phyloP scores from a whole-genome alignment of 2,113 vertebrate species.

The rat (Rattus norvegicus) region DNA sequence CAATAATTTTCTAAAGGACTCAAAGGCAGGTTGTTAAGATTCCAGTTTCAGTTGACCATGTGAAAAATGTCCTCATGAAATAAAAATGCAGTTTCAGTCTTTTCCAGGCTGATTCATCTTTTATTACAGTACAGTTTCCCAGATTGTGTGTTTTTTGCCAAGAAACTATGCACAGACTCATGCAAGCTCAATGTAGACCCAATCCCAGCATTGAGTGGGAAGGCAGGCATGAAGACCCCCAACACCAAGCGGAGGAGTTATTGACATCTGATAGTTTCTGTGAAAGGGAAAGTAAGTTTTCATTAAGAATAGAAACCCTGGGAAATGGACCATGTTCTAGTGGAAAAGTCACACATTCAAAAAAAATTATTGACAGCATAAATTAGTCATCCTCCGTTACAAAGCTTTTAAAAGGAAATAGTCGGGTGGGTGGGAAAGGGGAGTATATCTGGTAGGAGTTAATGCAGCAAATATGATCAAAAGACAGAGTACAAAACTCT shows the following conservation, averaged over 20 bases:
- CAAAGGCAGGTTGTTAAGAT: slow-evolving; percentile 79
- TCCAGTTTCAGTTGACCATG: slow-evolving; percentile 62
- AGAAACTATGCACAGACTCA: background rate
- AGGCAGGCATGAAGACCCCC: background rate
- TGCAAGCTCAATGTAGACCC: background rate
- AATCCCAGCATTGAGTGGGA: background rate
- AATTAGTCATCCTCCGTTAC: background rate
- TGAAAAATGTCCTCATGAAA: slow-evolving; percentile 76
- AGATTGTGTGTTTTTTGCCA: background rate
- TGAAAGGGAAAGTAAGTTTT: background rate
- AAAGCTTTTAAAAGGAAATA: too few relatives aligned
- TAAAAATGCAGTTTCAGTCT: slow-evolving; percentile 53
- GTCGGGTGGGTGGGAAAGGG: too few relatives aligned
- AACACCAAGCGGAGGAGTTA: background rate
- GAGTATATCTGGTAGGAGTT: background rate
- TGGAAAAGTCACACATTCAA: background rate
- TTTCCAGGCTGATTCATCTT: background rate
- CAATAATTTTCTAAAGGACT: slow-evolving; percentile 68
- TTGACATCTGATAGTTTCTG: background rate
- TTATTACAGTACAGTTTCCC: background rate
- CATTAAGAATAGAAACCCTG: background rate
- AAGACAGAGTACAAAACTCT: background rate
- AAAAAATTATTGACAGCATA: background rate
- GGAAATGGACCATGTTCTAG: background rate
- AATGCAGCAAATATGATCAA: background rate